Percentiles rank a stretch among this genome's conserved stretches.
phyloP scores from a whole-genome alignment of 2,113 vertebrate species.

The human region GRCh38 chr5:134943001-134943500 shows the following conservation, averaged over 20 bases:
- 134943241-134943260: background rate
- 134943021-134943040: background rate
- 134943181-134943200: background rate
- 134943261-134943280: background rate
- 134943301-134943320: background rate
- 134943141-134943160: background rate
- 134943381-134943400: background rate
- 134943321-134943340: background rate
- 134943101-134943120: background rate
- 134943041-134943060: background rate
- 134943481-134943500: background rate
- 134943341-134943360: background rate
- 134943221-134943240: background rate
- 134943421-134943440: background rate
- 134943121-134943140: conserved; percentile 37
- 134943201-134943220: background rate
- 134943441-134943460: background rate
- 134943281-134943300: background rate
- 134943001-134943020: background rate
- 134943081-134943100: background rate
- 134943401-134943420: background rate
- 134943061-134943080: background rate
- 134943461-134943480: background rate
- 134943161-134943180: background rate
- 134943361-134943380: background rate